These are phyloP conservation scores for Sinocyclocheilus anophthalmus DNA, from an alignment of 2,113 vertebrate species.

Conservation along the genomic window DNA sequence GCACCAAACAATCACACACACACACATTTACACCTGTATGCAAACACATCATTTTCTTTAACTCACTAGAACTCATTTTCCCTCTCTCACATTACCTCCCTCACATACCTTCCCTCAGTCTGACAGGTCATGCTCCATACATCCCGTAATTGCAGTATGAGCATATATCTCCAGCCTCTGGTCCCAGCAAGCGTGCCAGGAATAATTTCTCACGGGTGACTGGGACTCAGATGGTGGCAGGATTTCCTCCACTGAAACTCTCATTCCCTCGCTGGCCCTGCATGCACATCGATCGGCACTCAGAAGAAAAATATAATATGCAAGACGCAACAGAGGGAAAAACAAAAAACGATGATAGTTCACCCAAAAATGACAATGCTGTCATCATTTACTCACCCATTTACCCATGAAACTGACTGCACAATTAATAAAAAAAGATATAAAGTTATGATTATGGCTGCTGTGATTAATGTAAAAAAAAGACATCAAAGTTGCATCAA, in stretches of 20 bases:
- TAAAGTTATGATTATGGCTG: not conserved
- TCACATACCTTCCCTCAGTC: not conserved
- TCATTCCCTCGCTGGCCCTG: not conserved
- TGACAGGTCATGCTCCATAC: slow-evolving; percentile 13
- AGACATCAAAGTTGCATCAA: not conserved
- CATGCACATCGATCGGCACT: slow-evolving; percentile 1
- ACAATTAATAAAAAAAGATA: not conserved
- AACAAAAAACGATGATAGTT: not conserved
- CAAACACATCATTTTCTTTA: not conserved
- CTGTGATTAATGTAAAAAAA: not conserved
- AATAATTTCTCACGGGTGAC: not conserved
- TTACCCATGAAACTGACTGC: not conserved
- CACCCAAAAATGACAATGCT: not conserved
- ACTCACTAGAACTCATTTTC: not conserved
- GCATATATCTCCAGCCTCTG: not conserved
- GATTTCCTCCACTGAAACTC: not conserved
- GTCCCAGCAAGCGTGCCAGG: not conserved
- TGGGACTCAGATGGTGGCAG: not conserved
- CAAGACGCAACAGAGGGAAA: not conserved
- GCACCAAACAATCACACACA: too few species aligned
- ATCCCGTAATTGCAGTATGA: slow-evolving; percentile 4
- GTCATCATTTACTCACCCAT: not conserved
- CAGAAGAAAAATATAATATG: not conserved
- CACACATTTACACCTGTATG: not conserved
- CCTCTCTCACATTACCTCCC: not conserved